These are phyloP conservation scores for Miltochrista miniata DNA, from an alignment of 2,888 invertebrate genomes.

Conservation along the genomic window DNA sequence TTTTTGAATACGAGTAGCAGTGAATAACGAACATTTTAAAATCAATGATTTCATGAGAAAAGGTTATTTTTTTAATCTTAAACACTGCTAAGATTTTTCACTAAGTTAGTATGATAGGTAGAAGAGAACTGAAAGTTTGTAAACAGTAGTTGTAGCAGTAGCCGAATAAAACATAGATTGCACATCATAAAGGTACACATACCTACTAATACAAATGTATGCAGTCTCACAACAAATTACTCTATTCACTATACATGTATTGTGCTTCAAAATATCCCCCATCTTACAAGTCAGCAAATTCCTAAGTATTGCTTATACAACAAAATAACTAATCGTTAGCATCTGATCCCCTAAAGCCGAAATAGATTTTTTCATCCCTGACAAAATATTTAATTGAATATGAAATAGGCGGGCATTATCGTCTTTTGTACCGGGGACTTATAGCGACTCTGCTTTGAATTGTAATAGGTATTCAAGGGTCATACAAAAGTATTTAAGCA, in stretches of 20 bases:
- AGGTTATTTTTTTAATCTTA: no score
- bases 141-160: no score
- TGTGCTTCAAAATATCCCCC: slow-evolving; percentile 1
- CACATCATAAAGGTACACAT: no score
- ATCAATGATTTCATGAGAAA: no score
- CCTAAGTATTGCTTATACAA: slow-evolving; percentile 37
- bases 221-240: no score
- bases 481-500: slow-evolving; percentile 73
- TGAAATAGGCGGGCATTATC: slow-evolving; percentile 84
- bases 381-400: slow-evolving; percentile 88
- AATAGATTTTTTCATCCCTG: slow-evolving; percentile 84
- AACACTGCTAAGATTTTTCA: no score
- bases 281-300: slow-evolving; percentile 13
- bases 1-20: no score
- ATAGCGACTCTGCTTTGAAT: slow-evolving; percentile 63
- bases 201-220: no score
- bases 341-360: slow-evolving; percentile 56
- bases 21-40: no score
- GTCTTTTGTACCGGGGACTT: slow-evolving; percentile 78
- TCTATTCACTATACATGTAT: background rate
- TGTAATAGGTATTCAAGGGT: slow-evolving; percentile 69
- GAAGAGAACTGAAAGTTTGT: no score
- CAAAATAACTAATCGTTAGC: slow-evolving; percentile 44
- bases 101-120: no score
- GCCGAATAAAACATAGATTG: no score